Base-by-base conservation (phyloP, 2,797 vertebrate genomes). In the Thalassophryne amazonica region DNA sequence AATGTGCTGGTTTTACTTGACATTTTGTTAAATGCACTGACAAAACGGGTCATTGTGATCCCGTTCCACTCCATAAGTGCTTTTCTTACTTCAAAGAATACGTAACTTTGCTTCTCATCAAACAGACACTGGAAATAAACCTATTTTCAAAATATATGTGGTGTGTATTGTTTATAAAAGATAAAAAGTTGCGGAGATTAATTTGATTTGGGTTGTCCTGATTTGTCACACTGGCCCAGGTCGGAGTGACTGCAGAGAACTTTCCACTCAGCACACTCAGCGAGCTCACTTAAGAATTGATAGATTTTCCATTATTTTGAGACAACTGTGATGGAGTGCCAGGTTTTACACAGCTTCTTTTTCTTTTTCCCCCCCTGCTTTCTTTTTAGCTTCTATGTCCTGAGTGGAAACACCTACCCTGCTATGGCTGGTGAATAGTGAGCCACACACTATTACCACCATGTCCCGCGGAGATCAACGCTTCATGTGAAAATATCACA, bases 261-360 rank as follows among this genome's bases (percentile, higher is more conserved):
- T 45, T 41, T 59, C 41, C 17, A 61, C 57, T 60, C 51, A 25
- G 45, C 37, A 35, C 29, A 53, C 64, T 57, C 55, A 49, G 15
- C 35, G 36, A 49, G 33, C 30, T 47, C 67, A 75, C 78, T 83
- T 77, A 77, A 70, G 62, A 76, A 40, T 51, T 81, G 73, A 86
- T 79, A 63, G 75, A 80, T 80, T 87, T 81, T 65, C 67, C 57
- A 80, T 81, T 83, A 78, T 69, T 63, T 67, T 69, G 46, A 57
- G 82, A 77, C 70, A 57, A 73, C 57, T 10, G 21, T 69, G 80
- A 83, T 80, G 53, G 65, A 81, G 65, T 19, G 73, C 74, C 67
- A 63, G 69, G 76, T 63, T 71, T 57, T 47, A 34, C 40, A 29
- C 50, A 17, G 50, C 34, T 37, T 24, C 57, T 42, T 62, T n/a